Base-by-base conservation (phyloP, 1,140 invertebrate genomes). In the Mamestra configurata region DNA sequence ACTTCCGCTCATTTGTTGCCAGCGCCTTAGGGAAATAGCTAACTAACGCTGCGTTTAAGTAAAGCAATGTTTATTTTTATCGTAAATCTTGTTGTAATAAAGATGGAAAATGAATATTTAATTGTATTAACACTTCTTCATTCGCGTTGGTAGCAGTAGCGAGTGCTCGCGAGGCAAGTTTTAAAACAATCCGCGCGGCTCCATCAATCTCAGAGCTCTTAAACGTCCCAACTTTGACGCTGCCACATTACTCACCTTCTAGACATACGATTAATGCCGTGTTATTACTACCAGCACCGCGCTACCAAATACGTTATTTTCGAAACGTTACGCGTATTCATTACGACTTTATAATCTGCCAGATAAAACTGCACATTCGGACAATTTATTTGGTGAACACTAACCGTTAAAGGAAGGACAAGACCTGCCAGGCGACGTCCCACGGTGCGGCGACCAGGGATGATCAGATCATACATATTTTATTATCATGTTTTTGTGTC, bases 181-280 rank as follows among this genome's bases (percentile, higher is more conserved):
- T 82, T 79, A 80, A 70, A 81, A 77, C 73, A 82, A 72, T 77
- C 53, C 81, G 77, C 80, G 55, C 55, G 59, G n/a, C 75, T 79
- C 51, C 85, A 90, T 90, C 86, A 89, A 89, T 88, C 89, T 86
- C 79, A 64, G 68, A 79, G 80, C 81, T 88, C 84, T 87, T 88
- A 86, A 88, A 87, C 79, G 86, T 87, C 79, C 77, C 73, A 89
- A 90, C 79, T 90, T 88, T 71, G 68, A 77, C 77, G 46, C 76
- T 77, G 77, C 22, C 77, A 79, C 81, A 87, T 87, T 85, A 88
- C 80, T 86, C 51, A 73, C 71, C 81, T 80, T 78, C 20, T 35
- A 75, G 77, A 87, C 70, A 80, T 80, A 83, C 79, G 57, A 80
- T 87, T 83, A 87, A 79, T 86, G 72, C 77, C 79, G 55, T 77